phyloP scores from a whole-genome alignment of 2,113 vertebrate genomes.

The Axis porcinus region DNA sequence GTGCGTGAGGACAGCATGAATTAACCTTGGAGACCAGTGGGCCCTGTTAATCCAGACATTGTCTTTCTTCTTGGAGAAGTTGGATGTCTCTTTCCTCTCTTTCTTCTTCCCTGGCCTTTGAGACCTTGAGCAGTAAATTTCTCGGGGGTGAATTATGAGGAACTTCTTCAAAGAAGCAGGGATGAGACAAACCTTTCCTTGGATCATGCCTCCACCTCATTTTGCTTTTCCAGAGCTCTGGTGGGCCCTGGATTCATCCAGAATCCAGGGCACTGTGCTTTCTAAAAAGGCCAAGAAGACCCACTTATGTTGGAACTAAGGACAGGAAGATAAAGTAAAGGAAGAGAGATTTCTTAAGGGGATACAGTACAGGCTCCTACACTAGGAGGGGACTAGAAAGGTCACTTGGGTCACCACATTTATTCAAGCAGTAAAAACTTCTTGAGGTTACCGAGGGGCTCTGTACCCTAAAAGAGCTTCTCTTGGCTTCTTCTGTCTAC shows the following conservation, averaged over 20 bases:
- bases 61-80: slow-evolving; percentile 32
- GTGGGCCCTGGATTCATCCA: not conserved
- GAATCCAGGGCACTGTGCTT: not conserved
- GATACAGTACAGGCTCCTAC: not conserved
- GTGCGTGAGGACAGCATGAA: slow-evolving; percentile 75
- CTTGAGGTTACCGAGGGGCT: slow-evolving; percentile 49
- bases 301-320: not conserved
- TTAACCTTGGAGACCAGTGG: slow-evolving; percentile 70
- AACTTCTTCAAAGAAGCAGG: not conserved
- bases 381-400: not conserved
- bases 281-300: not conserved
- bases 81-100: not conserved
- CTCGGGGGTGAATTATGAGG: not conserved
- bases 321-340: not conserved
- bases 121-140: not conserved
- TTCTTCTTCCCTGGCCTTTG: not conserved
- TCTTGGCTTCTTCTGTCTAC: not conserved
- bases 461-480: not conserved
- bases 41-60: not conserved
- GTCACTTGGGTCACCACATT: not conserved
- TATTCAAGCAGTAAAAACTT: slow-evolving; percentile 45
- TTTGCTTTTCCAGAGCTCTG: not conserved
- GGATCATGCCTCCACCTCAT: not conserved
- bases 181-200: not conserved
- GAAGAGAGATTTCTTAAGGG: not conserved